Percentiles rank a stretch among this genome's conserved stretches.
phyloP scores from a whole-genome alignment of 2,888 invertebrate genomes.

The Synanthedon andrenaeformis region DNA sequence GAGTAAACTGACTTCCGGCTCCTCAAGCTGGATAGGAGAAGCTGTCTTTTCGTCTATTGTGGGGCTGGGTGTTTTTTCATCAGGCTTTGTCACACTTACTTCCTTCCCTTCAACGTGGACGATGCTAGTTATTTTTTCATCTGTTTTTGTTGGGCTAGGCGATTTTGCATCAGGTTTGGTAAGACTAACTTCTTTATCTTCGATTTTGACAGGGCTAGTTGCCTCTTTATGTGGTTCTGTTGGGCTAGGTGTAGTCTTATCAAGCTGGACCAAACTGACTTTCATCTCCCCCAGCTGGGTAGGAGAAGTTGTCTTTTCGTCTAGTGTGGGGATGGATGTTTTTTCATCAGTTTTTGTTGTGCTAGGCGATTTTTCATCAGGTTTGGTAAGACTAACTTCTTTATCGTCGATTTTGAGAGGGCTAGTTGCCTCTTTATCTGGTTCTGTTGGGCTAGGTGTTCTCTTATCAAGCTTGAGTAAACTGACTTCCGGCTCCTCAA shows the following conservation, averaged over 20 bases:
- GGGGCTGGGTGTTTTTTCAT: conserved; percentile 1
- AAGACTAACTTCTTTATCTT: too few species aligned
- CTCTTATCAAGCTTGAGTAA: too few species aligned
- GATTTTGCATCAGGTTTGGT: too few species aligned
- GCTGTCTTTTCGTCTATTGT: background rate
- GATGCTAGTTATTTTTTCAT: background rate
- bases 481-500: conserved; percentile 1
- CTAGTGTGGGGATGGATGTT: too few species aligned
- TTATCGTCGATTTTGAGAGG: conserved; percentile 2
- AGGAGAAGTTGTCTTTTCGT: too few species aligned
- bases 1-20: background rate
- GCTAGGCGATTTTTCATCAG: conserved; percentile 1
- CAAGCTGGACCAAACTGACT: too few species aligned
- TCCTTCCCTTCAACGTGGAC: background rate
- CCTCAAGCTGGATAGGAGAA: background rate
- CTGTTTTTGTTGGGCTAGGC: background rate
- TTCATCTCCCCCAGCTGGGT: too few species aligned
- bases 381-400: background rate
- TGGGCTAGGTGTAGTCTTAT: too few species aligned
- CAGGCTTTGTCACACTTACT: too few species aligned
- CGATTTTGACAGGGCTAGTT: too few species aligned
- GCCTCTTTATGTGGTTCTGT: too few species aligned
- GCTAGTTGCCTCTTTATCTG: background rate
- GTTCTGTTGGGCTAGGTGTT: background rate
- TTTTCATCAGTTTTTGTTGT: too few species aligned